These are phyloP conservation scores for Teleopsis dalmanni DNA, from an alignment of 1,140 invertebrate species.

Conservation along the genomic window DNA sequence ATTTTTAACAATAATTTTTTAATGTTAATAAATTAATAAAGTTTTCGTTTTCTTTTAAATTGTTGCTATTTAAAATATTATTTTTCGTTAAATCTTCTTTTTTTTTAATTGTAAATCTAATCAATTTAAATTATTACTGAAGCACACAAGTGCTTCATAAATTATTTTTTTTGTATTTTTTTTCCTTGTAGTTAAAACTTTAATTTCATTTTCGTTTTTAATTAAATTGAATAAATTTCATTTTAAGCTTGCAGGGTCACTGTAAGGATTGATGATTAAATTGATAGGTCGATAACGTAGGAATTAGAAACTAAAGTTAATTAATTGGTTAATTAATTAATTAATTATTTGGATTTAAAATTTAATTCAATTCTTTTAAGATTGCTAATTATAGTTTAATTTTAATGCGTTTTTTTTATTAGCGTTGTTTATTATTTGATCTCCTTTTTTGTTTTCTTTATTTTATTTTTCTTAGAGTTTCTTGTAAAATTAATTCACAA, in stretches of 20 bases:
- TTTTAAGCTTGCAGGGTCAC: no score
- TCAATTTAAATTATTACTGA: no score
- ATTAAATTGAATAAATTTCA: no score
- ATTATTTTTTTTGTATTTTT: slow-evolving; percentile 29
- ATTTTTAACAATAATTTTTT: slow-evolving; percentile 1
- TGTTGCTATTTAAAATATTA: slow-evolving; percentile 3
- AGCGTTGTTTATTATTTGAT: slow-evolving; percentile 8
- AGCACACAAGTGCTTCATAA: no score
- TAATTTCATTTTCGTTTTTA: no score
- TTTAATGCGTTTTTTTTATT: slow-evolving; percentile 13
- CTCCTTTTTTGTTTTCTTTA: background rate
- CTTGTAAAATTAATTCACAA: slow-evolving; percentile 47
- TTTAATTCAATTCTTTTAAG: slow-evolving; percentile 17
- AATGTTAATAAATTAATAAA: background rate
- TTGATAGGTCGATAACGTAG: no score
- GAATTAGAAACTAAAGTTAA: no score
- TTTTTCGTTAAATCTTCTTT: slow-evolving; percentile 21
- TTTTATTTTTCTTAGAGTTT: slow-evolving; percentile 2
- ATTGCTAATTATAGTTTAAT: slow-evolving; percentile 11
- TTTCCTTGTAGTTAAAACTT: no score
- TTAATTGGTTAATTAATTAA: no score
- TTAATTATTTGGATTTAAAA: no score
- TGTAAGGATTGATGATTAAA: no score
- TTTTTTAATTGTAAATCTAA: no score
- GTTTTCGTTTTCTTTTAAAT: background rate